Evolutionary conservation across 2,888 invertebrate species (phyloP), one percentile per base, ranked within the genome.

Genomic region (Andrena bicolor): DNA sequence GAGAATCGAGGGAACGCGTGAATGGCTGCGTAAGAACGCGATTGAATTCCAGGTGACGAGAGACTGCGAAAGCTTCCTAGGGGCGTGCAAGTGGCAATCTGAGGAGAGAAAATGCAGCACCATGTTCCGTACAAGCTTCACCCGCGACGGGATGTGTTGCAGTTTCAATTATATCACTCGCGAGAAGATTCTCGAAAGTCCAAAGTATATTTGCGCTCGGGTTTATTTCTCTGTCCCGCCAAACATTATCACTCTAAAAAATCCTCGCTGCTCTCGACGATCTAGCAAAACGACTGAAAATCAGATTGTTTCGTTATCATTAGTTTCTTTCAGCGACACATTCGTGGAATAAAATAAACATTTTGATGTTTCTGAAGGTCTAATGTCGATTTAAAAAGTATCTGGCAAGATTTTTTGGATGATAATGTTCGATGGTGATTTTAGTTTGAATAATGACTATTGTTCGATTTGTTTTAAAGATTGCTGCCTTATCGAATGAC

Each of bases 1-100:
- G 41, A 16, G 16, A 41, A 41, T 20, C 23, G 8, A 13, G 41
- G 13, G 13, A 4, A 41, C 41, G 41, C 13, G 41, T 13, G 3
- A 13, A 41, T 41, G 13, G 13, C 41, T 41, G 56, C 23, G 10
- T 56, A 28, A 35, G 5, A 35, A n/a, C 32, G 7, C n/a, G 28
- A 65, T 8, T 30, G 3, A 7, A 56, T 90, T 90, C 7, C 86
- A 95, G 95, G 83, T 96, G 0, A 94, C 95, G 0, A 95, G 95
- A 26, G 91, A 94, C 1, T 96, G 96, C 86, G 93, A 92, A 30
- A 91, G 94, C 0, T 91, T 96, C 16, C 84, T 96, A 4, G 88
- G 94, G 76, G 92, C 94, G 0, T 96, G 96, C 86, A 95, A 95
- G 92, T 96, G 96, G 96, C 96, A 95, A 87, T 95, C 95, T 20